Base-by-base conservation (phyloP, 1,140 invertebrate genomes). In the Drosophila grimshawi region DNA sequence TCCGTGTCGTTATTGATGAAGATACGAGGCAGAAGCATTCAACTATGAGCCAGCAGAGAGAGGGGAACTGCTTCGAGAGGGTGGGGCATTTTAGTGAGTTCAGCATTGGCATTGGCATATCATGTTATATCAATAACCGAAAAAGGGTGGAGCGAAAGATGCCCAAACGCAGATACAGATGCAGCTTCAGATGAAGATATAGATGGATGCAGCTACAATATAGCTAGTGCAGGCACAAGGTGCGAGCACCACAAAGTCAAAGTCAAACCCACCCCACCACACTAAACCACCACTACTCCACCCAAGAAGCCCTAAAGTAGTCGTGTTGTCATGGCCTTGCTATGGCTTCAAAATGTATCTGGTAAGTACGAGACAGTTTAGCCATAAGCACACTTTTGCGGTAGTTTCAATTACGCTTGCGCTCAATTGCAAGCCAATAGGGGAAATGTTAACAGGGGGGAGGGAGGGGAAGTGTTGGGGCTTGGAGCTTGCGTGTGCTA, bases 111-210 rank as follows among this genome's bases (percentile, higher is more conserved):
- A 43, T 43, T 43, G 66, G 72, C 81, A 88, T 91, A 91, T 91
- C 80, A 79, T 80, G 86, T 88, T 90, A 90, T 91, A 90, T 91
- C 90, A 91, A 91, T 90, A 90, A 91, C 82, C 86, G 74, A 86
- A 90, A 91, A 91, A 85, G 90, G 90, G 90, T 90, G 90, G 86
- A 91, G 82, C 90, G 72, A 59, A 62, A 68, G 63, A 39, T 71
- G 56, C 43, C 37, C 29, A 68, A 19, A 53, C 29, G 19, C 7
- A 51, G 37, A 55, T 6, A 62, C 11, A 73, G 37, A 65, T 33
- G 68, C 29, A 68, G 55, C 5, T 30, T 37, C 11, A 55, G 43
- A 62, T 45, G 32, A 11, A 41, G 46, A 39, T 10, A 46, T 45
- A 43, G 49, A 35, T 65, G 43, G 61, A 53, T 52, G 74, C 41